phyloP scores from a whole-genome alignment of 2,113 vertebrate species.

The Zapornia atra region DNA sequence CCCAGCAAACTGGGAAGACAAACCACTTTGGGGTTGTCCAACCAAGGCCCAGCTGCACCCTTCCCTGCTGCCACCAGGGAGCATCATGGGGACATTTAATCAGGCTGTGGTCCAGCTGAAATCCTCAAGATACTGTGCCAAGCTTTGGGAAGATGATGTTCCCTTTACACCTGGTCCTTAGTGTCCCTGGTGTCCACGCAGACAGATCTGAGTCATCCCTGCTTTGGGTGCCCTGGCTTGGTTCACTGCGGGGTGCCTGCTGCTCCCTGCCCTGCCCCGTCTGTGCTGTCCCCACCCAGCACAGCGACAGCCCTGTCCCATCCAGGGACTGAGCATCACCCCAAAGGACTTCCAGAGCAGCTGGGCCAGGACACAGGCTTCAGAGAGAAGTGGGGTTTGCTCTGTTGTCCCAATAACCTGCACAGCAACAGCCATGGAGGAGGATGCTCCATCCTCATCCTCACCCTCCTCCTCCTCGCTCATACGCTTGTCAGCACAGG shows the following conservation, averaged over 20 bases:
- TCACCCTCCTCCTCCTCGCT: not conserved
- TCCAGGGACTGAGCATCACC: not conserved
- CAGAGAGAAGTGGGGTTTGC: not conserved
- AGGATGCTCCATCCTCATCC: not conserved
- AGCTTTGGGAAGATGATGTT: not conserved
- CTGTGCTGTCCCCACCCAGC: not conserved
- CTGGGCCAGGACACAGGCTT: not conserved
- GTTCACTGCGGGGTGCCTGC: not conserved
- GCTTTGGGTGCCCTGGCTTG: accelerated
- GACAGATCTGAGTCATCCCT: not conserved
- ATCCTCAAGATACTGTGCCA: not conserved
- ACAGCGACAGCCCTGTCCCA: not conserved
- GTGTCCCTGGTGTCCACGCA: not conserved
- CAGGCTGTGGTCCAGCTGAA: accelerated
- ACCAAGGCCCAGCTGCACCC: not conserved
- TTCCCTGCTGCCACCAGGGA: constrained; percentile 43
- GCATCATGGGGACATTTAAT: not conserved
- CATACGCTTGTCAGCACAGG: not conserved
- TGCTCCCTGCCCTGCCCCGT: not conserved
- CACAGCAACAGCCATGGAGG: not conserved
- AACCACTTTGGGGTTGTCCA: not conserved
- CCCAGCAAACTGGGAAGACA: not conserved
- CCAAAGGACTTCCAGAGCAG: not conserved
- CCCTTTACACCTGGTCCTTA: not conserved
- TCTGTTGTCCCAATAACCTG: not conserved